Base-by-base conservation (phyloP, 2,888 invertebrate species). In the Melieria picta region DNA sequence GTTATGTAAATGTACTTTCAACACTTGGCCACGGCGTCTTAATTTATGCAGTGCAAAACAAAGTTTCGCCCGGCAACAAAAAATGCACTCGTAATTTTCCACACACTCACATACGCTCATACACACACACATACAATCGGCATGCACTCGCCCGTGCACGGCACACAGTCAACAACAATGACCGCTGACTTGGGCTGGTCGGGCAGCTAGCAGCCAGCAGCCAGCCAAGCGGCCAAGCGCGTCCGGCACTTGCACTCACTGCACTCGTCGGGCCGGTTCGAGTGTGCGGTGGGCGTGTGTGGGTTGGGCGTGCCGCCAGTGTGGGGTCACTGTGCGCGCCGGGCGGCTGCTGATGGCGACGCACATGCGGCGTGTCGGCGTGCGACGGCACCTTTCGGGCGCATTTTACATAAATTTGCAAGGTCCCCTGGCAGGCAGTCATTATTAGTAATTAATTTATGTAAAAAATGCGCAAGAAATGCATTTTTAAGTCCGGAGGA, bases 11-110 rank as follows among this genome's bases (percentile, higher is more conserved):
- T 76, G 76, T 75, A 75, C 75, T 76, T 76, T 76, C 72, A 76
- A 75, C 75, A 76, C 76, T 72, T 72, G 42, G 13, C 58, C 57
- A 45, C 60, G 72, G 75, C 76, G 72, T 75, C 75, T 75, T 76
- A 76, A 76, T 76, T 76, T 76, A 76, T 76, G 76, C 76, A 76
- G 75, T 76, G 76, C 75, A 75, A 76, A 76, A 76, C 74, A 76
- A 74, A 67, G 67, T 60, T 67, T 60, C 67, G 67, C 67, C 61
- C 47, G 42, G 65, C 65, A 65, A 16, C 43, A 45, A 7, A 42
- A 52, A 50, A 43, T n/a, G 42, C 64, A 42, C 30, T 30, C 30
- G 30, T 30, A 30, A 30, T 30, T 30, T 30, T 30, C 30, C 30
- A 42, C 7, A 10, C 9, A 50, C 30, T n/a, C 11, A 10, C 10